Evolutionary conservation across 2,888 invertebrate genomes (phyloP).

Genomic region (Subacronicta megacephala): DNA sequence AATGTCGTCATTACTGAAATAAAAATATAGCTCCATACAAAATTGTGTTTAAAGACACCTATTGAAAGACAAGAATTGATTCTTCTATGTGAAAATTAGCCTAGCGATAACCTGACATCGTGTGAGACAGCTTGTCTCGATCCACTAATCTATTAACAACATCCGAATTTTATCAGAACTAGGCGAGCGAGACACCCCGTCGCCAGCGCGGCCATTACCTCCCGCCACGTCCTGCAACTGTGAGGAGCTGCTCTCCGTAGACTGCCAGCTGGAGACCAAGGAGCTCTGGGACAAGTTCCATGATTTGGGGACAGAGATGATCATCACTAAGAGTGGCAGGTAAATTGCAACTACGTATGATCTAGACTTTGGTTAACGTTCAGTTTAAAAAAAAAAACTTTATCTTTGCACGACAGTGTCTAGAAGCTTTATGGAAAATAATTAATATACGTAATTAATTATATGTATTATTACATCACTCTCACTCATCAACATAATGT

Average conservation of each 20-base stretch:
- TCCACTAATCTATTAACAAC: not conserved
- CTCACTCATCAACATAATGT: conserved; percentile 76
- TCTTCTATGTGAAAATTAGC: too few species aligned
- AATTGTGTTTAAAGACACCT: too few species aligned
- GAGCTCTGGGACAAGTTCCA: conserved; percentile 99
- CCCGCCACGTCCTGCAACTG: conserved; percentile 93
- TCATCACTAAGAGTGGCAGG: conserved; percentile 99
- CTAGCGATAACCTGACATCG: too few species aligned
- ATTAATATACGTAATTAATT: conserved; percentile 61
- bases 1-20: too few species aligned
- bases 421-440: not conserved
- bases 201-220: conserved; percentile 80
- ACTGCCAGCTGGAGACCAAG: conserved; percentile 98
- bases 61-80: too few species aligned
- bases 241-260: conserved; percentile 94
- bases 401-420: too few species aligned
- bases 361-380: not conserved
- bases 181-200: conserved; percentile 86
- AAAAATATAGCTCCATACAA: too few species aligned
- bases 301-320: conserved; percentile 98
- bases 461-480: conserved; percentile 49
- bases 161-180: conserved; percentile 69
- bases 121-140: too few species aligned
- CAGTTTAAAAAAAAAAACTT: too few species aligned
- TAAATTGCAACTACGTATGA: conserved; percentile 76